Base-by-base conservation (phyloP, 2,797 vertebrate genomes). In the Danionella dracula region DNA sequence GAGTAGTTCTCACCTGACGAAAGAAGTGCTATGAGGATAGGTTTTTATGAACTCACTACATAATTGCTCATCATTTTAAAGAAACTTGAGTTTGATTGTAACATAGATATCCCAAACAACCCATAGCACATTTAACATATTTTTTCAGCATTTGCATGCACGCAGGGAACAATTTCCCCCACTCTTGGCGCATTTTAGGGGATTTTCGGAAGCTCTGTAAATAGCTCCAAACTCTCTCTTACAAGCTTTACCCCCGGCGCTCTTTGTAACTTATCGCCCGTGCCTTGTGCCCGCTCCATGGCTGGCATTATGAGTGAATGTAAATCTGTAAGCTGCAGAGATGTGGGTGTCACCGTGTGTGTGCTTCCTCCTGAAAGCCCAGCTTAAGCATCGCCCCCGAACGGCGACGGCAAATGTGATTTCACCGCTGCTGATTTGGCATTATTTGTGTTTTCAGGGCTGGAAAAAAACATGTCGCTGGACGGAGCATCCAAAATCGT, bases 241-340 rank as follows among this genome's bases (percentile, higher is more conserved):
- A 89, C 84, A 83, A 86, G 86, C 84, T 90, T 90, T 89, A 90
- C 86, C 87, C 90, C 89, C 67, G 79, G 76, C 88, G 89, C 87
- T 87, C 88, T 90, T 88, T 90, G 89, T 90, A 90, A 90, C 85
- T 90, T 89, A 91, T 91, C 89, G 88, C 85, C 87, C 80, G 85
- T 82, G 86, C 88, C 89, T 90, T 88, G 87, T 88, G 86, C 88
- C 83, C 88, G 82, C 82, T 86, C 87, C 88, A 86, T 85, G 87
- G 87, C 86, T 77, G 82, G 88, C 88, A 87, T 91, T 90, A 90
- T 90, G 89, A 86, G 89, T 81, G 85, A 88, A 90, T 90, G 85
- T 89, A 90, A 90, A 90, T 90, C 85, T 82, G 78, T 87, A 86
- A 89, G 88, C 88, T 87, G 87, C 86, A 86, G 84, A 86, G 88